Evolutionary conservation across 2,888 invertebrate species (phyloP), one percentile per base, ranked within the genome.

Genomic region (Drepanosiphum platanoidis): DNA sequence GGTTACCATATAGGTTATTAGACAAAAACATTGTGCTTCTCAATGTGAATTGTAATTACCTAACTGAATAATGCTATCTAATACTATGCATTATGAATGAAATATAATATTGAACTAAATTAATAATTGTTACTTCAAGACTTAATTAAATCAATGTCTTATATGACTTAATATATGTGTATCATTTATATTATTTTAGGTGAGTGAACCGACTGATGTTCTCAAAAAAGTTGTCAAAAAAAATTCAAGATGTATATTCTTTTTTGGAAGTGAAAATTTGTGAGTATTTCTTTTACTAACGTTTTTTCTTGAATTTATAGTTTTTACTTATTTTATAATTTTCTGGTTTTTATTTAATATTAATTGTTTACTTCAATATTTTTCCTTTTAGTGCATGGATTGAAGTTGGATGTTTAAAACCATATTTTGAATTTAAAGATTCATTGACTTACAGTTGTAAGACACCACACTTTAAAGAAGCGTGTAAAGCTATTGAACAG

Each of bases 181-280:
- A 18, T 42, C 13, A 42, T 42, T 13, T 42, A 22, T 81, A 34
- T 78, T 61, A 70, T 82, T 91, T 89, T 91, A 96, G 96, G 94
- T 97, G 89, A 94, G 95, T 64, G 92, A 94, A 88, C 95, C 96
- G 18, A 94, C 94, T 75, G 92, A 94, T 86, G 94, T 95, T 89
- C 91, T 94, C 88, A 93, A 95, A 89, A 94, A 93, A 89, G 94
- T 94, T 32, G 92, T 93, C 32, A 96, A 95, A 89, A 94, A 95
- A 88, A 92, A 91, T 86, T 93, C 93, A 87, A 90, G 95, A 89
- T 97, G 96, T 91, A 95, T 98, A 87, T 97, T 94, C 91, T 98
- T 97, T 91, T 97, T 96, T 90, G 97, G 97, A 86, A 94, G 95
- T n/a, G 95, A 96, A 88, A 97, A 97, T 90, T 97, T 95, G 97